Conservation (phyloP, 2,113 vertebrate species). For the Thalassarche chlororhynchos region DNA sequence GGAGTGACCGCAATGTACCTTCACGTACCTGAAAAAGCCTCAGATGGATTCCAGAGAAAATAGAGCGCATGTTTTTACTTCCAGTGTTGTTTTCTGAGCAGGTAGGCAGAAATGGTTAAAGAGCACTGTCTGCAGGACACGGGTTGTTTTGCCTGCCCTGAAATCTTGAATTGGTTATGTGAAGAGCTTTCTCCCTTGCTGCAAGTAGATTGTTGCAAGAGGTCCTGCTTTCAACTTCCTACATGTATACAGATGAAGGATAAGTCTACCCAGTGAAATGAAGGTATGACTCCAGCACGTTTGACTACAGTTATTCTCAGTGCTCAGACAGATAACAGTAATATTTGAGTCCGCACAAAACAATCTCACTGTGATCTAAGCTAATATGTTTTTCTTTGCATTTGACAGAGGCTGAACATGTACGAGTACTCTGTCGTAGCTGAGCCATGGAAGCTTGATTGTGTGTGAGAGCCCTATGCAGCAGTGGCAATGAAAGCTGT, state of each 20-base stretch:
- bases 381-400: neutral
- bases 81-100: neutral
- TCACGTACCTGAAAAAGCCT: neutral
- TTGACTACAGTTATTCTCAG: neutral
- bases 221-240: neutral
- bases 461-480: neutral
- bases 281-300: neutral
- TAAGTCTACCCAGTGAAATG: neutral
- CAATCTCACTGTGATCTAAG: neutral
- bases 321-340: neutral
- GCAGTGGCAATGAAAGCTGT: neutral
- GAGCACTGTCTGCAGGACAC: neutral
- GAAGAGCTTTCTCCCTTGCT: neutral
- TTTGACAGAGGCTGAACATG: neutral
- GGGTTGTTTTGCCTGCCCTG: neutral
- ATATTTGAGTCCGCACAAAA: neutral
- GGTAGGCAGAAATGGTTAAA: neutral
- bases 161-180: neutral
- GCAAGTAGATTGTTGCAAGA: neutral
- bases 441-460: neutral
- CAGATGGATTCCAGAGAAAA: neutral
- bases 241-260: neutral
- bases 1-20: neutral
- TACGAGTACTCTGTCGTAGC: fast-evolving
- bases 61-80: neutral